Evolutionary conservation across 2,888 invertebrate genomes (phyloP), one percentile per base, ranked within the genome.

Genomic region (Marronus borbonicus): DNA sequence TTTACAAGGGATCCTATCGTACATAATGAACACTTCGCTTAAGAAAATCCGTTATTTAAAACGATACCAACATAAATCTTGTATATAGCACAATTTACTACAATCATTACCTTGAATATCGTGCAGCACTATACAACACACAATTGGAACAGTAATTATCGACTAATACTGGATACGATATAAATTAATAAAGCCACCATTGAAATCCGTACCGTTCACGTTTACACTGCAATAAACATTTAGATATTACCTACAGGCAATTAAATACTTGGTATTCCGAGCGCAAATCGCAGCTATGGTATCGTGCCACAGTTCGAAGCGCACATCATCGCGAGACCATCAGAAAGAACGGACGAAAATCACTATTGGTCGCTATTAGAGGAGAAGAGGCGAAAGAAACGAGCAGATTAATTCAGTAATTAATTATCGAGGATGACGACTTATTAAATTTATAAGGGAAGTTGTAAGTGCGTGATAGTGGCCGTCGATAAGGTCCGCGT

Each of bases 361-460:
- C 70, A 55, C 70, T 36, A 49, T 24, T 50, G 44, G 20, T 62
- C 17, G 55, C 20, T 58, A 20, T 10, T 17, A 52, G 52, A 52
- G 52, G 2, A 14, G 39, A 60, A 60, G 36, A 72, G 58, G 20
- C 44, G 60, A 62, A 60, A 28, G 36, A 36, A 31, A 44, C 52
- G 70, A 12, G 70, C 58, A 74, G 76, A 76, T 76, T 76, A 76
- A 76, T 76, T 66, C 76, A 58, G 76, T 76, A 76, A 76, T 76
- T 76, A 76, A 76, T 76, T 76, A 68, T 49, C 68, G 76, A 68
- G 68, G 66, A 66, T 68, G 65, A 68, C 58, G 76, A 76, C 68
- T 76, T 76, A 76, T 76, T 76, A 76, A 76, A 76, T 76, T 76
- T 76, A 76, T 76, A 76, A 68, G 76, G 68, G 66, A 55, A 68